Percentiles rank a stretch among this genome's conserved stretches.
Evolutionary conservation across 2,113 vertebrate genomes (phyloP).

Genomic region (Brachyhypopomus occidentalis): DNA sequence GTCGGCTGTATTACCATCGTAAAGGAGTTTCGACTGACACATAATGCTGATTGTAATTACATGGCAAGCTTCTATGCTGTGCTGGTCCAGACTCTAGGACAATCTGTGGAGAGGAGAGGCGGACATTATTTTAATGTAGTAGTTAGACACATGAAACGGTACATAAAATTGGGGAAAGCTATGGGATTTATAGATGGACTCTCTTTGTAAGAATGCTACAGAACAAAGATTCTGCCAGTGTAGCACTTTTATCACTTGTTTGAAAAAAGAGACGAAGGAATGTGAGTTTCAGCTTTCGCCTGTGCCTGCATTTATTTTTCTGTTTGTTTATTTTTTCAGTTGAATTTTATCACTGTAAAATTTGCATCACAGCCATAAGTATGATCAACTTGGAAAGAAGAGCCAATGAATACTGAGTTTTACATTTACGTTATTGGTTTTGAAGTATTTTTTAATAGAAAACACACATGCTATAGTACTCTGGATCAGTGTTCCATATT

Average conservation of each 20-base stretch:
- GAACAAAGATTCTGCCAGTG: not conserved
- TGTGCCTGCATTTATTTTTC: not conserved
- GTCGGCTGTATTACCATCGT: not conserved
- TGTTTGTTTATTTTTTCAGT: no score
- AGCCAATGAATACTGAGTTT: no score
- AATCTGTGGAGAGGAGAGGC: not conserved
- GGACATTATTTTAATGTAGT: not conserved
- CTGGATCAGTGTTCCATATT: not conserved
- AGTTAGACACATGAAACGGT: not conserved
- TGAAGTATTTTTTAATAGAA: no score
- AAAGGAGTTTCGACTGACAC: not conserved
- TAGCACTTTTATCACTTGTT: not conserved
- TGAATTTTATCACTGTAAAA: no score
- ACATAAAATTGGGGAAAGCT: constrained; percentile 30
- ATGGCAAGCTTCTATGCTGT: not conserved
- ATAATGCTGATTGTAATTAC: constrained; percentile 17
- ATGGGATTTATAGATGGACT: constrained; percentile 7
- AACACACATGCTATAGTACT: not conserved
- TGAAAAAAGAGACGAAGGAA: not conserved
- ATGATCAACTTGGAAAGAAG: no score
- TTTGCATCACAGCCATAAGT: no score
- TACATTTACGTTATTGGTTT: no score
- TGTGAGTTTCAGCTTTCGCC: not conserved
- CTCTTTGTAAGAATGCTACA: constrained; percentile 16
- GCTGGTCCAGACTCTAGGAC: not conserved